Evolutionary conservation across 2,797 vertebrate species (phyloP).

Genomic region (Benthosema pterotum): DNA sequence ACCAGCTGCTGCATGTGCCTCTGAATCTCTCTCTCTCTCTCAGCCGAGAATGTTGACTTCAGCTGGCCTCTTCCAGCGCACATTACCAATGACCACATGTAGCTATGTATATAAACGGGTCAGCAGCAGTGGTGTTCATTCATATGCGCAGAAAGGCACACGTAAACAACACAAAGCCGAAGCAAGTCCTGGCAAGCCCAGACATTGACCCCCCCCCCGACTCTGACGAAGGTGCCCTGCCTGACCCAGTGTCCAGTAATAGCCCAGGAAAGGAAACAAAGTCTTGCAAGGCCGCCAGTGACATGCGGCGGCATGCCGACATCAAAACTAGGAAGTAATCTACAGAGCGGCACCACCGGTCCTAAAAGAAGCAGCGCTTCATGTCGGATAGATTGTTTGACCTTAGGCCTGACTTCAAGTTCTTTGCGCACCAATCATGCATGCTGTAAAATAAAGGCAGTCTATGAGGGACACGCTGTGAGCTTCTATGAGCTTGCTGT

Average conservation of each 20-base stretch:
- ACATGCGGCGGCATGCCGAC: constrained; percentile 43
- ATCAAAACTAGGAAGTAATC: constrained; percentile 61
- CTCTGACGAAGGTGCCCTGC: constrained; percentile 28
- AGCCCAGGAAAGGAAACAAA: constrained; percentile 56
- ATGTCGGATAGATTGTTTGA: constrained; percentile 25
- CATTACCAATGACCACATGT: neutral
- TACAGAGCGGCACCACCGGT: constrained; percentile 44
- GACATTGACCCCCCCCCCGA: constrained; percentile 54
- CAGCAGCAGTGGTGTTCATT: neutral
- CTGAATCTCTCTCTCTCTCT: constrained; percentile 1
- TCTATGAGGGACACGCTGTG: too few relatives aligned
- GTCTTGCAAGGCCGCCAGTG: constrained; percentile 50
- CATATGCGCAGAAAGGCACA: constrained; percentile 6
- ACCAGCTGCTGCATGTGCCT: constrained; percentile 40
- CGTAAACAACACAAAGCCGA: constrained; percentile 5
- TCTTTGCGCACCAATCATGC: too few relatives aligned
- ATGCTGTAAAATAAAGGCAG: too few relatives aligned
- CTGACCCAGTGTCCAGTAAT: constrained; percentile 61
- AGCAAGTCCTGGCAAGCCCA: constrained; percentile 62
- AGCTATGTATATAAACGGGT: neutral
- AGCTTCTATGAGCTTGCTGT: too few relatives aligned
- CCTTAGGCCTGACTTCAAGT: too few relatives aligned
- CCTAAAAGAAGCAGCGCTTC: constrained; percentile 25
- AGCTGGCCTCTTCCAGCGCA: too few relatives aligned
- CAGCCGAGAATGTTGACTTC: too few relatives aligned